Evolutionary conservation across 2,888 invertebrate genomes (phyloP).

Genomic region (Cylindroiulus punctatus): DNA sequence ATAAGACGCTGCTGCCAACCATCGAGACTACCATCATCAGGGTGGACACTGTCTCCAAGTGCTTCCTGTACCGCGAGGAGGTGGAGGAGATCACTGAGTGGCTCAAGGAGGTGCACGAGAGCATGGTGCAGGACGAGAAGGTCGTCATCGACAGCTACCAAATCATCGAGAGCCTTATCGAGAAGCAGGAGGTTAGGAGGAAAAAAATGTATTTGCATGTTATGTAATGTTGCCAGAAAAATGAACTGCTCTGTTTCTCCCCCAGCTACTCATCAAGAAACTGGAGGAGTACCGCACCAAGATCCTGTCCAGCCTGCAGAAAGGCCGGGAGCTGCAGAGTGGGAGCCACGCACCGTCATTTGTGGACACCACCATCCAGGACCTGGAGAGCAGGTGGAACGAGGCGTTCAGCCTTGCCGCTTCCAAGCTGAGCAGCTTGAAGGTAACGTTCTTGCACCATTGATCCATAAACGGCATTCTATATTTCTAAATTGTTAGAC

Average conservation of each 20-base stretch:
- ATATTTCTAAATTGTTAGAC: not conserved
- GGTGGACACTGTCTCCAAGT: conserved; percentile 90
- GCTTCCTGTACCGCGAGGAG: conserved; percentile 89
- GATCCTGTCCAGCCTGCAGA: conserved; percentile 89
- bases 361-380: conserved; percentile 82
- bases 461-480: not conserved
- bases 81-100: conserved; percentile 78
- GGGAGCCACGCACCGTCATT: conserved; percentile 88
- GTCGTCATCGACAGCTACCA: conserved; percentile 74
- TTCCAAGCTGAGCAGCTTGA: conserved; percentile 82
- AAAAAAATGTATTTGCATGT: not conserved
- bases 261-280: conserved; percentile 71
- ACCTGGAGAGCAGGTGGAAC: conserved; percentile 88
- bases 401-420: conserved; percentile 85
- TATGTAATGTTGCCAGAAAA: not conserved
- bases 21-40: conserved; percentile 93
- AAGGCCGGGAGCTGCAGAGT: conserved; percentile 87
- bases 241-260: conserved; percentile 23
- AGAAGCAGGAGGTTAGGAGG: conserved; percentile 78
- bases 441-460: conserved; percentile 58
- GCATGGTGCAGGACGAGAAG: conserved; percentile 73
- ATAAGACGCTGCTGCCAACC: conserved; percentile 87
- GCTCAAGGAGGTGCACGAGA: conserved; percentile 79
- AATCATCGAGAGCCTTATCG: conserved; percentile 78
- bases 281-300: conserved; percentile 82